A percentile compares a stretch with the other conserved stretches of the same genome.
These are phyloP conservation scores for Sebastes ruberrimus DNA, from an alignment of 2,797 vertebrate species.

Conservation along the genomic window DNA sequence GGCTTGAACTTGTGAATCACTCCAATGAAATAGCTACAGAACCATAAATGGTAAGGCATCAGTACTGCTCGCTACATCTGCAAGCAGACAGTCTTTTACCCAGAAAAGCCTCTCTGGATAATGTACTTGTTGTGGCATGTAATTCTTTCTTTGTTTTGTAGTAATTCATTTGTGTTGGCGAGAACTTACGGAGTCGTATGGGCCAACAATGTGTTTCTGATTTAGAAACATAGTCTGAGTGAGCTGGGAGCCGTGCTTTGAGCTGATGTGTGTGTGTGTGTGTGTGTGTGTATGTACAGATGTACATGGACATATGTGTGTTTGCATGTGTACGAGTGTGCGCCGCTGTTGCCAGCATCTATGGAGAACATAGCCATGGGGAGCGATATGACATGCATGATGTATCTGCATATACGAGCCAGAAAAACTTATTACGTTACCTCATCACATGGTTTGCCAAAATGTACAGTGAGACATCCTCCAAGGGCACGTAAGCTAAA, in stretches of 20 bases:
- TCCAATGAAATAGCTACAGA: background rate
- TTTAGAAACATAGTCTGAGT: conserved; percentile 46
- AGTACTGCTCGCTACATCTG: background rate
- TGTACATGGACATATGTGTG: background rate
- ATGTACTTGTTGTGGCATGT: conserved; percentile 39
- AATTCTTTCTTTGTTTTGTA: conserved; percentile 33
- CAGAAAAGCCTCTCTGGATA: conserved; percentile 27
- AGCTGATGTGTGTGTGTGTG: conserved; percentile 1
- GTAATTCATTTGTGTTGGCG: conserved; percentile 53
- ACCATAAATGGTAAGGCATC: conserved; percentile 29
- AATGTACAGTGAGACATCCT: conserved; percentile 17
- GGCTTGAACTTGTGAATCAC: background rate
- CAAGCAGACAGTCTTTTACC: conserved; percentile 1
- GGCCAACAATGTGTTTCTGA: conserved; percentile 65
- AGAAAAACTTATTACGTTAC: conserved; percentile 23
- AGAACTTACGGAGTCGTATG: background rate
- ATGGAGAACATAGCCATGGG: background rate
- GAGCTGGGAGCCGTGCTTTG: conserved; percentile 2
- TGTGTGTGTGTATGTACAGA: background rate
- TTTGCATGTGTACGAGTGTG: conserved; percentile 3
- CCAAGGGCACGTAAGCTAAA: conserved; percentile 26
- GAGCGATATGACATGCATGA: conserved; percentile 28
- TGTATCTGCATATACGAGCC: conserved; percentile 30
- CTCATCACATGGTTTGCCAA: conserved; percentile 52
- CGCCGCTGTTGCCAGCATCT: conserved; percentile 29